These are phyloP conservation scores for Frieseomelitta varia DNA, from an alignment of 1,140 invertebrate genomes.

Conservation along the genomic window DNA sequence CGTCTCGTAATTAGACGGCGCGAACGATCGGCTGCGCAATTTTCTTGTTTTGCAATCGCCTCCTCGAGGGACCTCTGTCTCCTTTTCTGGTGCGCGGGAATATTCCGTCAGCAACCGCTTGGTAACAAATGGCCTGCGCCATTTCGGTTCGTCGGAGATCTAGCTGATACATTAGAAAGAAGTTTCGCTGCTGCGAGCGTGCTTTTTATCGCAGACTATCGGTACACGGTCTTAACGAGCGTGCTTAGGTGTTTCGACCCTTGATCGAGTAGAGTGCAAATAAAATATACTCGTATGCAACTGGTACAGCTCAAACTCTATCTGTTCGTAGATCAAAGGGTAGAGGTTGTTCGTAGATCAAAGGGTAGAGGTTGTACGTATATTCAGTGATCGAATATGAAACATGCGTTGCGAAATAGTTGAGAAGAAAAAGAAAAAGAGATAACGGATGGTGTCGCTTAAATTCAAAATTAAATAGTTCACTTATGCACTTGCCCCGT, in stretches of 20 bases:
- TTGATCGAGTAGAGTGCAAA: neutral
- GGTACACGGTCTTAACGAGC: too few species aligned
- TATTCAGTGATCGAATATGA: neutral
- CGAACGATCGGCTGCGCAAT: constrained; percentile 1
- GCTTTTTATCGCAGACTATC: neutral
- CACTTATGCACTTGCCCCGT: neutral
- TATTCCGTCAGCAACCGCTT: too few species aligned
- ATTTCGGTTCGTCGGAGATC: neutral
- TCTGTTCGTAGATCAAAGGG: neutral
- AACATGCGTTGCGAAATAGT: neutral
- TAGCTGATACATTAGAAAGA: too few species aligned
- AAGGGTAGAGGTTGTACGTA: neutral
- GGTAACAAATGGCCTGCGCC: neutral
- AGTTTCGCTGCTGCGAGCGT: neutral
- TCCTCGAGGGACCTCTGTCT: neutral
- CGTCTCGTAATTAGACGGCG: constrained; percentile 39
- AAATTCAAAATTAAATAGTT: neutral
- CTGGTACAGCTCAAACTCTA: neutral
- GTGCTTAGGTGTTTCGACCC: neutral
- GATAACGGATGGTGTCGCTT: neutral
- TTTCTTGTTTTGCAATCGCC: neutral
- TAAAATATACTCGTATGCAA: neutral
- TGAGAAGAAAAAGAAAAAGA: neutral
- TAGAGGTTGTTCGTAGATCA: too few species aligned
- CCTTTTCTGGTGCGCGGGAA: neutral